Evolutionary conservation across 2,888 invertebrate species (phyloP), one percentile per base, ranked within the genome.

Genomic region (Archips crataeganus): DNA sequence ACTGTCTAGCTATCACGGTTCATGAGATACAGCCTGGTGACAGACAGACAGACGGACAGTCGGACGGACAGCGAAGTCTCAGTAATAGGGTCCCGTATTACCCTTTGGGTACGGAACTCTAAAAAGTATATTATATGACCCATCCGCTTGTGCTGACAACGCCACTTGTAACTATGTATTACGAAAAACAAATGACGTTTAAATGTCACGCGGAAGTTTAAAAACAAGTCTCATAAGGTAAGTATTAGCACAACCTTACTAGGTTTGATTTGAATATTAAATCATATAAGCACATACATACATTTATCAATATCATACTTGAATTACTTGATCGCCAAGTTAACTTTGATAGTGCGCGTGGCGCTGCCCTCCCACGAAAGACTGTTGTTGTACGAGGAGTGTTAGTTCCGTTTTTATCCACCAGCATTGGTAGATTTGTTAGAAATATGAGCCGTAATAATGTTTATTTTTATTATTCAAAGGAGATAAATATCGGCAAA

Each of bases 171-270:
- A n/a, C n/a, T n/a, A n/a, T n/a, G n/a, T 45, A 45, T 11, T 45
- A 45, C 10, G 23, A 23, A 45, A 62, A 62, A 62, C 45, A 62
- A 45, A 23, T 13, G 45, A 62, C 62, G 62, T 5, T 61, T 45
- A 42, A 6, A 62, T 54, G 62, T 62, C 45, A 62, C 45, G 62
- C 62, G 62, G 62, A 62, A 62, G 45, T 45, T 6, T 62, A 62
- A 45, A 42, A 42, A 62, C 45, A 23, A 11, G 62, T 23, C 45
- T 6, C 45, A 23, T 45, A 62, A 62, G 62, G 62, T 23, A 62
- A 13, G 62, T 11, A 45, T 62, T 62, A 62, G 62, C 45, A 34
- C 64, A 39, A 64, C 64, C 64, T 34, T 49, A 23, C 64, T 49
- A 13, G 23, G 34, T 11, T 49, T 1, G 34, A 49, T 47, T 64